Base-by-base conservation (phyloP, 2,888 invertebrate genomes). In the Apantesis nais region DNA sequence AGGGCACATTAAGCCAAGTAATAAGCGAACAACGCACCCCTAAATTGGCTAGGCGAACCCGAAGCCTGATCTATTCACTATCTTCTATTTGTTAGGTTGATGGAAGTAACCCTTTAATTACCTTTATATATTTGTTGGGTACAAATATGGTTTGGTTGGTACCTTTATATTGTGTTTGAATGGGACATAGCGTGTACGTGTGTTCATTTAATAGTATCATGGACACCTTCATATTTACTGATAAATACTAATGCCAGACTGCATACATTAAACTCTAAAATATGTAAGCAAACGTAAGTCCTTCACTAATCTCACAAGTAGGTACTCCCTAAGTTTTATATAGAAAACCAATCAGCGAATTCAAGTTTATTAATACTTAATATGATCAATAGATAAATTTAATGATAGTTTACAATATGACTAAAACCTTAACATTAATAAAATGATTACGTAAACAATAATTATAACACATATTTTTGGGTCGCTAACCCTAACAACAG, bases 1-100 rank as follows among this genome's bases (percentile, higher is more conserved):
- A 93, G 93, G 92, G 90, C 89, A 90, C 93, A 93, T 94, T 94
- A 94, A 89, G 87, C 88, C 90, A 91, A 93, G 93, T 93, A 94
- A 93, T 93, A 93, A 91, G 90, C 89, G 92, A 92, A 92, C 90
- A 90, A 89, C 90, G 88, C 82, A 89, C 89, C 90, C 89, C 87
- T 90, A 89, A 92, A 92, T 93, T 90, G 88, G 86, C 84, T 84
- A 80, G 86, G 80, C 84, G 86, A 86, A 85, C 83, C 84, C 83
- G 81, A 83, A 84, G 85, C 79, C 85, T 87, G 89, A 90, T 90
- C 90, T 90, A 87, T 89, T 85, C 87, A 83, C 85, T 79, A 85
- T 88, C 75, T 81, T 84, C 79, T 78, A 80, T 85, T 83, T 80
- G 74, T 70, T 72, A 60, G 69, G 58, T 31, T 22, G 64, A 58